phyloP scores from a whole-genome alignment of 2,113 vertebrate genomes.

The Edolisoma coerulescens region DNA sequence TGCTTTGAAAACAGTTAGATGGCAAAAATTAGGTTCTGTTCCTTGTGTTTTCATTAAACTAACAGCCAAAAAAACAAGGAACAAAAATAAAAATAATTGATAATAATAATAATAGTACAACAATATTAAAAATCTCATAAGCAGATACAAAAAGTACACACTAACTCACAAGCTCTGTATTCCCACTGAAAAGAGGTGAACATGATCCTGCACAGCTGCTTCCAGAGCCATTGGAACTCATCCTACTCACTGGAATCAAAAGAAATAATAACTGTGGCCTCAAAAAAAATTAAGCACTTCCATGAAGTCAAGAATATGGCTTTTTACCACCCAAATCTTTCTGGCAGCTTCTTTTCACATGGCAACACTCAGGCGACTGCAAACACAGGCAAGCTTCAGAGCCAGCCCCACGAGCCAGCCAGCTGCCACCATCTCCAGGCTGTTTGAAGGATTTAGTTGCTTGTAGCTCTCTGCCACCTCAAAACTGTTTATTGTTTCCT shows the following conservation, averaged over 20 bases:
- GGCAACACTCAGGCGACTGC: fast-evolving
- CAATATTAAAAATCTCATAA: background rate
- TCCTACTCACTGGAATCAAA: background rate
- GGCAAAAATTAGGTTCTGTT: background rate
- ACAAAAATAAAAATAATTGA: background rate
- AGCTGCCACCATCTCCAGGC: background rate
- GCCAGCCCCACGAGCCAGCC: background rate
- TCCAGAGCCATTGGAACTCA: background rate
- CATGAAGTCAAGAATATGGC: background rate
- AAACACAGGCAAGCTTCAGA: background rate
- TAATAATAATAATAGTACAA: background rate
- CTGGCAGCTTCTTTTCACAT: background rate
- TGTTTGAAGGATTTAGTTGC: background rate
- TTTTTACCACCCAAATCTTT: background rate
- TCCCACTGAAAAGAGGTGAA: background rate
- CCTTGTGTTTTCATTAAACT: background rate
- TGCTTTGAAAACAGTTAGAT: background rate
- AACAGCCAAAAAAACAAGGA: background rate
- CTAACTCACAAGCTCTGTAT: background rate
- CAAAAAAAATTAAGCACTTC: background rate
- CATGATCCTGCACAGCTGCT: background rate
- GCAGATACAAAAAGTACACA: background rate
- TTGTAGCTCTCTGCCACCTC: background rate
- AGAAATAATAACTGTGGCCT: background rate
- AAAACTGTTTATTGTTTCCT: background rate